Base-by-base conservation (phyloP, 2,888 invertebrate genomes). In the Keiferia lycopersicella region DNA sequence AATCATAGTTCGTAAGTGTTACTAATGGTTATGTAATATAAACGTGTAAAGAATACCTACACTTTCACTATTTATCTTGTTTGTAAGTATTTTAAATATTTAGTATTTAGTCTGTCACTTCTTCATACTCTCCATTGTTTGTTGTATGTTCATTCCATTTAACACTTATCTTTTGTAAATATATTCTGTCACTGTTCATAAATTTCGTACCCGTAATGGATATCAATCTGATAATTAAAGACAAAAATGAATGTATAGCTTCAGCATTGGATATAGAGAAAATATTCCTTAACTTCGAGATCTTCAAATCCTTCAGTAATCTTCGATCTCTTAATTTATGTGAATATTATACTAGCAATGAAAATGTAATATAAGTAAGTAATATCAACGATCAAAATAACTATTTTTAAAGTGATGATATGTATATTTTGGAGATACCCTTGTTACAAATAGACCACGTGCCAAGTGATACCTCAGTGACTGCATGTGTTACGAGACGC, bases 331-430 rank as follows among this genome's bases (percentile, higher is more conserved):
- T 45, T 16, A 16, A 45, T 16, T 34, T n/a, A 45, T 53, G 51
- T 53, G 20, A 53, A 53, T 53, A n/a, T n/a, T n/a, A 53, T 53
- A 53, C 11, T 53, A 18, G 51, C 26, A 14, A 22, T 22, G 20
- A 22, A 20, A 60, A 20, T 51, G 51, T 50, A 61, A 51, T 38
- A 61, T 61, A 61, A 61, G 12, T 45, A 16, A 57, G 6, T 41
- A 57, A 20, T 48, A 26, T 53, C 56, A 59, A 50, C 62, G 38
- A 77, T 71, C 79, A 83, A 82, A 85, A 79, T 72, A 72, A 76
- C 75, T 84, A 81, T 83, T 84, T 84, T 84, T 77, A 78, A 83
- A 77, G n/a, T n/a, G n/a, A 67, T 69, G 73, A 72, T 76, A 72
- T 78, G 77, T 80, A 80, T 76, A 75, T 75, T 76, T 65, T 68